Evolutionary conservation across 1,140 invertebrate genomes (phyloP).

Genomic region (Streblospio benedicti): DNA sequence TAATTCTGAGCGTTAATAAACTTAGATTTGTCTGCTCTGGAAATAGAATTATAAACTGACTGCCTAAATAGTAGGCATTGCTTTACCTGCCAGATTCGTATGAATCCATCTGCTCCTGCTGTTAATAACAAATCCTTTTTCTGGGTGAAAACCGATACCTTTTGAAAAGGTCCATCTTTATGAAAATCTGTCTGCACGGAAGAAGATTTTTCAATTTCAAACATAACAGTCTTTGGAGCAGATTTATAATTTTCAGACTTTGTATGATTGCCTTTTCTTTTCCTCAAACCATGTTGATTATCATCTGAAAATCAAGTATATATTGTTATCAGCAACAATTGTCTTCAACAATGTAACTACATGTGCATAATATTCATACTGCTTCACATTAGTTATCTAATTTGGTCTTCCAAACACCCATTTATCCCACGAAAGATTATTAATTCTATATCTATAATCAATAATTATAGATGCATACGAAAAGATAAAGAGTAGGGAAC

Average conservation of each 20-base stretch:
- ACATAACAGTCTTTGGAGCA: constrained; percentile 31
- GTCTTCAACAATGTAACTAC: too few species aligned
- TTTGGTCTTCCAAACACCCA: too few species aligned
- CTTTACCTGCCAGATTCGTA: constrained; percentile 69
- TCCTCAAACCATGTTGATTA: constrained; percentile 20
- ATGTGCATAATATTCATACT: too few species aligned
- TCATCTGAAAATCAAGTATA: constrained; percentile 12
- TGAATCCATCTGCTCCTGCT: constrained; percentile 77
- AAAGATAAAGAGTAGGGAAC: too few species aligned
- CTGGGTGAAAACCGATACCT: constrained; percentile 71
- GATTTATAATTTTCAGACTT: constrained; percentile 11
- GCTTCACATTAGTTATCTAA: too few species aligned
- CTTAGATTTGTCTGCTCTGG: neutral
- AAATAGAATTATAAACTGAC: neutral
- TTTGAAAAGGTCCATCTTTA: constrained; percentile 68
- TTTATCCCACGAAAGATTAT: too few species aligned
- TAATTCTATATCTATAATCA: too few species aligned
- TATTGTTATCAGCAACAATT: constrained; percentile 8
- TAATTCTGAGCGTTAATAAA: constrained; percentile 11
- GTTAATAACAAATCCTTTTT: constrained; percentile 73
- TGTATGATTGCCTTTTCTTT: constrained; percentile 22
- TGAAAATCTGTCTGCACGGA: constrained; percentile 49
- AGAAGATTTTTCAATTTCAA: constrained; percentile 44
- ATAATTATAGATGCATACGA: too few species aligned
- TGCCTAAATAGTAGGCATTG: constrained; percentile 1